Evolutionary conservation across 1,140 invertebrate genomes (phyloP).

Genomic region (Babylonia areolata): DNA sequence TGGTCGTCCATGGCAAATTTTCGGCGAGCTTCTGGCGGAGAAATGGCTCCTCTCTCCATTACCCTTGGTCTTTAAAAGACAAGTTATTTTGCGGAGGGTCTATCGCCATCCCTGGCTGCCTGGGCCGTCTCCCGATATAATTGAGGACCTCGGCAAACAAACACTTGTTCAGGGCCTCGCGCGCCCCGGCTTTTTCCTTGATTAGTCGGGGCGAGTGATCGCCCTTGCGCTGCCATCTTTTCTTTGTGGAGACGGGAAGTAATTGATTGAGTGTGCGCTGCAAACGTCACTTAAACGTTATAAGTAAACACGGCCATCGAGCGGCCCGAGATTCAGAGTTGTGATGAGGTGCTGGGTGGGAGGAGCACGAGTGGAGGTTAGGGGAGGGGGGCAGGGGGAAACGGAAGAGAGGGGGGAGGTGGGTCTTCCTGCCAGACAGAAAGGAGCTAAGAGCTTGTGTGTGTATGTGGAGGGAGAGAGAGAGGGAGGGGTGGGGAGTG

Average conservation of each 20-base stretch:
- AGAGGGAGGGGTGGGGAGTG: not conserved
- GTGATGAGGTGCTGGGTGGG: not conserved
- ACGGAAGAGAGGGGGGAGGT: slow-evolving; percentile 57
- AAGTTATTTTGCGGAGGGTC: slow-evolving; percentile 45
- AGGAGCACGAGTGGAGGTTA: not conserved
- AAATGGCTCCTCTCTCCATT: slow-evolving; percentile 12
- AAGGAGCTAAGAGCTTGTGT: not conserved
- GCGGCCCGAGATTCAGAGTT: not conserved
- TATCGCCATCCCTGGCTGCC: slow-evolving; percentile 24
- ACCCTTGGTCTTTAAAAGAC: slow-evolving; percentile 48
- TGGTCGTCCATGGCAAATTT: slow-evolving; percentile 23
- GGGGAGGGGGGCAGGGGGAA: not conserved
- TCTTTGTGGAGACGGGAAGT: slow-evolving; percentile 41
- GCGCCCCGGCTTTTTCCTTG: slow-evolving; percentile 44
- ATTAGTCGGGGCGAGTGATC: slow-evolving; percentile 43
- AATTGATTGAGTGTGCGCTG: slow-evolving; percentile 46
- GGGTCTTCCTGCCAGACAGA: slow-evolving; percentile 33
- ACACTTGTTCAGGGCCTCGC: slow-evolving; percentile 48
- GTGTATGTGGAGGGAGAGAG: not conserved
- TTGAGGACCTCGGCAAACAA: slow-evolving; percentile 51
- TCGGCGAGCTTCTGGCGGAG: not conserved
- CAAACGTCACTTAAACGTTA: slow-evolving; percentile 49
- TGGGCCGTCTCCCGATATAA: slow-evolving; percentile 36
- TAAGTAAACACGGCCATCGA: slow-evolving; percentile 45
- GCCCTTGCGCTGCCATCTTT: slow-evolving; percentile 42